A percentile compares a stretch with the other conserved stretches of the same genome.
Conservation (phyloP, 1,140 invertebrate species). For the Kradibia gibbosae region DNA sequence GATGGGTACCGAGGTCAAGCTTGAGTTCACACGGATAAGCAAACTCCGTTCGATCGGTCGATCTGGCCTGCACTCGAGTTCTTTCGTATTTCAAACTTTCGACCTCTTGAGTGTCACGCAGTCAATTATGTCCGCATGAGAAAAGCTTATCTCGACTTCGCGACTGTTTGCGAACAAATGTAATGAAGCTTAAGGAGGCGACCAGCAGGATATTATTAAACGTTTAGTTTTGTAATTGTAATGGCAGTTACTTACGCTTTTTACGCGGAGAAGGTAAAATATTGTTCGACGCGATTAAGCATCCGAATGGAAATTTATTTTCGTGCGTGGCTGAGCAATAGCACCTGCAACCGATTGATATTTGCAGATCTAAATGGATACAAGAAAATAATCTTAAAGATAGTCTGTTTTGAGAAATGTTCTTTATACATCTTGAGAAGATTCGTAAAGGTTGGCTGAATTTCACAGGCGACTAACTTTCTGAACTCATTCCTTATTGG, state of each 20-base stretch:
- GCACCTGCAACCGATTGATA: background rate
- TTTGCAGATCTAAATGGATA: background rate
- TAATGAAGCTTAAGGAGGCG: background rate
- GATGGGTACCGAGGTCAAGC: background rate
- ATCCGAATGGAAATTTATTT: background rate
- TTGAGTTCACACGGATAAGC: background rate
- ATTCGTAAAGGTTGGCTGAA: background rate
- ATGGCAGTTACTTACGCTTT: background rate
- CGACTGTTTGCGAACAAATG: background rate
- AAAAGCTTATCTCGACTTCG: background rate
- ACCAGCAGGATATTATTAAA: background rate
- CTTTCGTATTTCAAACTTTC: too few relatives aligned
- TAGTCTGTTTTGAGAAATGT: background rate
- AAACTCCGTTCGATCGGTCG: background rate
- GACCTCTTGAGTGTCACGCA: background rate
- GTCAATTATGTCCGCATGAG: background rate
- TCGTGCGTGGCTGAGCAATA: background rate
- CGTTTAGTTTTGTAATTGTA: background rate
- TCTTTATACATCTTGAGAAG: background rate
- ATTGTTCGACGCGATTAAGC: background rate
- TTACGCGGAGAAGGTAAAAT: background rate
- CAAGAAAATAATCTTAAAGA: background rate
- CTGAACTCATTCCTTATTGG: background rate
- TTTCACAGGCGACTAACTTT: background rate
- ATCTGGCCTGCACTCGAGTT: background rate